Evolutionary conservation across 2,888 invertebrate genomes (phyloP).

Genomic region (Argyresthia goedartella): DNA sequence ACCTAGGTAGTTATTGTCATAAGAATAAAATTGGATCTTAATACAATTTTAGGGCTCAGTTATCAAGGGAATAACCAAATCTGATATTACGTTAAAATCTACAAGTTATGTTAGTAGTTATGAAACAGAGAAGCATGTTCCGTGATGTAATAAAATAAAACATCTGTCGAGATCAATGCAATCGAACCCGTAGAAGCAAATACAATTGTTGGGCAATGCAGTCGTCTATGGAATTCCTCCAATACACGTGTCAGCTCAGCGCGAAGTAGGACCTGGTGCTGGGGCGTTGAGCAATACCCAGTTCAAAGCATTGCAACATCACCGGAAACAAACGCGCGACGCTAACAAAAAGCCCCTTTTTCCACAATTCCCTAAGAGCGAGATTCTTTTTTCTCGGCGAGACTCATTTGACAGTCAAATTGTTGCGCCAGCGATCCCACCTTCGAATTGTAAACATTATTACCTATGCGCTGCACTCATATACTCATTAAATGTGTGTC

Average conservation of each 20-base stretch:
- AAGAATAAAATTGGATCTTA: no score
- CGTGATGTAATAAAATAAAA: no score
- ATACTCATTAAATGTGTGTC: not conserved
- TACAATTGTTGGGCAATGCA: no score
- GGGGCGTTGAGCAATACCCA: not conserved
- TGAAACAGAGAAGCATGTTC: no score
- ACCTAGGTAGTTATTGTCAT: no score
- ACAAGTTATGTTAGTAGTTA: no score
- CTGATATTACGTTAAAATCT: no score
- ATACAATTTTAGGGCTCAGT: no score
- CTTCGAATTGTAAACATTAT: slow-evolving; percentile 14
- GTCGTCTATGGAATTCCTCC: no score
- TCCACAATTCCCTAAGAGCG: slow-evolving; percentile 18
- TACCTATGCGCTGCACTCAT: slow-evolving; percentile 5
- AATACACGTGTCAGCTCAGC: not conserved
- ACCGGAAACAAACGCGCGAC: slow-evolving; percentile 22
- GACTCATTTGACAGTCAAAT: slow-evolving; percentile 48
- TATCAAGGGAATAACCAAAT: no score
- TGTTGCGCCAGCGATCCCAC: slow-evolving; percentile 34
- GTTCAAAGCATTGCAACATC: slow-evolving; percentile 39
- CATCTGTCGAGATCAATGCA: no score
- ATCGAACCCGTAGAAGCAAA: no score
- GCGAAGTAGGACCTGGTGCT: not conserved
- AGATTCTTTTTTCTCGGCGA: slow-evolving; percentile 42
- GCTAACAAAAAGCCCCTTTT: not conserved